A percentile compares a stretch with the other conserved stretches of the same genome.
Conservation (phyloP, 2,797 vertebrate species). For the Danio choprae region DNA sequence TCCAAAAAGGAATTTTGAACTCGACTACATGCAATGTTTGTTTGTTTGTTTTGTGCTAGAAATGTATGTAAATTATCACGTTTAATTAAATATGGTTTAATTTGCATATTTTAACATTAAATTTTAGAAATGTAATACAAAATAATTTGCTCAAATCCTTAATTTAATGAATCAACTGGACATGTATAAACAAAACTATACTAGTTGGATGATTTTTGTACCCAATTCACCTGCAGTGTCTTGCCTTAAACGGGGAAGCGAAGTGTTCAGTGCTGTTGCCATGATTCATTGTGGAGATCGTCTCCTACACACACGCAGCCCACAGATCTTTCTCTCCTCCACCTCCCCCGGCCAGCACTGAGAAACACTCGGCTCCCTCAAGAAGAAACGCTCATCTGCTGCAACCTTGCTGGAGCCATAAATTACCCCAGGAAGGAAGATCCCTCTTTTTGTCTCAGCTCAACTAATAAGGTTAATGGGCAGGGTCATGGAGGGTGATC, state of each 20-base stretch:
- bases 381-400: constrained; percentile 46
- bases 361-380: constrained; percentile 8
- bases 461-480: constrained; percentile 49
- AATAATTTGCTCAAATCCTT: too few relatives aligned
- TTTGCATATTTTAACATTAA: too few relatives aligned
- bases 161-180: too few relatives aligned
- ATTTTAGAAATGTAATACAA: too few relatives aligned
- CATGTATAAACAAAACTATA: too few relatives aligned
- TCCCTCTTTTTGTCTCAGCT: constrained; percentile 9
- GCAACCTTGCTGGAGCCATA: constrained; percentile 45
- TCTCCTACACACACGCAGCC: constrained; percentile 60
- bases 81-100: too few relatives aligned
- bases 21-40: too few relatives aligned
- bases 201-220: too few relatives aligned
- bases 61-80: too few relatives aligned
- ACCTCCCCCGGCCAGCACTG: constrained; percentile 49
- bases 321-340: constrained; percentile 55
- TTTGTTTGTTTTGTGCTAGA: too few relatives aligned
- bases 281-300: constrained; percentile 60
- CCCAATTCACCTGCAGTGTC: neutral
- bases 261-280: constrained; percentile 57
- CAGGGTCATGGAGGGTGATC: constrained; percentile 26
- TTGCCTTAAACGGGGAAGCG: constrained; percentile 39
- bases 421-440: constrained; percentile 17
- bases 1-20: too few relatives aligned